These are phyloP conservation scores for Archivesica marissinica DNA, from an alignment of 1,140 invertebrate genomes.

Conservation along the genomic window DNA sequence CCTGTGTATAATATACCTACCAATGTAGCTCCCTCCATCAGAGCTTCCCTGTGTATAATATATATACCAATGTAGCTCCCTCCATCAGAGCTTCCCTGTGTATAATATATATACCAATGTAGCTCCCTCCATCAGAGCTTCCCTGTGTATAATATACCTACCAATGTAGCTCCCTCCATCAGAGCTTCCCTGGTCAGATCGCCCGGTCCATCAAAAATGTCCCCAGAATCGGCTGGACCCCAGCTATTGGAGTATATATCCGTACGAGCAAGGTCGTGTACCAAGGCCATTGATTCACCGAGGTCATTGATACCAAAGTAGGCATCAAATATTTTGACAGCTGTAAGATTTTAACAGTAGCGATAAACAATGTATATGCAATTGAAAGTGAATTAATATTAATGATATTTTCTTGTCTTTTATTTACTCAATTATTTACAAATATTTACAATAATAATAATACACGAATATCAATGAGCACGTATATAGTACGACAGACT, in stretches of 20 bases:
- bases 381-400: background rate
- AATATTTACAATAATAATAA: too few species aligned
- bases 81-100: too few species aligned
- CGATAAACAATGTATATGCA: background rate
- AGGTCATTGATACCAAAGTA: slow-evolving; percentile 38
- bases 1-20: too few species aligned
- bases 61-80: too few species aligned
- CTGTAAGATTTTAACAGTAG: slow-evolving; percentile 7
- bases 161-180: slow-evolving; percentile 9
- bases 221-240: slow-evolving; percentile 55
- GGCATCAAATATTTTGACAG: slow-evolving; percentile 52
- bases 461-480: too few species aligned
- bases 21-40: too few species aligned
- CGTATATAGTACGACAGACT: too few species aligned
- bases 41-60: too few species aligned
- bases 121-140: too few species aligned
- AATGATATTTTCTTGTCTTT: background rate
- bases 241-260: slow-evolving; percentile 68
- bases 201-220: slow-evolving; percentile 36
- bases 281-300: slow-evolving; percentile 39
- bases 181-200: slow-evolving; percentile 32
- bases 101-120: too few species aligned
- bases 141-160: too few species aligned
- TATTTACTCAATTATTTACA: too few species aligned
- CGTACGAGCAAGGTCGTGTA: slow-evolving; percentile 25